Conservation (phyloP, 2,888 invertebrate species). For the Aelia acuminata region DNA sequence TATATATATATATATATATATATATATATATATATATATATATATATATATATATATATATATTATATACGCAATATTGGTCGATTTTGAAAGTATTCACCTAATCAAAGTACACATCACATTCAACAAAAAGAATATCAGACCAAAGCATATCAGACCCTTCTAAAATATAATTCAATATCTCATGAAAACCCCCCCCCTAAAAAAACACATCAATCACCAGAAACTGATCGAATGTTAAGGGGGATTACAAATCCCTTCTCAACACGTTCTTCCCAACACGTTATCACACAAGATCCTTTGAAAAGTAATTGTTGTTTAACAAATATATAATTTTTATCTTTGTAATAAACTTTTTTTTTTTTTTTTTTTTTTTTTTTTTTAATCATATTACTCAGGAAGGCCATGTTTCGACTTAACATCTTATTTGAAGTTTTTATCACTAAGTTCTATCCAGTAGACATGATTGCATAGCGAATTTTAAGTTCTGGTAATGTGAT, state of each 20-base stretch:
- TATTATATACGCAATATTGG: too few species aligned
- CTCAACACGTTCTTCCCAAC: background rate
- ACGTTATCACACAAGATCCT: background rate
- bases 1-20: too few species aligned
- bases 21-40: too few species aligned
- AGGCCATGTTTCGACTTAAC: too few species aligned
- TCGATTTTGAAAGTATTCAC: background rate
- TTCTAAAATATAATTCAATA: background rate
- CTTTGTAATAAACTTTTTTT: background rate
- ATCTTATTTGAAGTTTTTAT: too few species aligned
- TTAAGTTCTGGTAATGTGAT: too few species aligned
- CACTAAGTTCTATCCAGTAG: too few species aligned
- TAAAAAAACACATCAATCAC: background rate
- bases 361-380: background rate
- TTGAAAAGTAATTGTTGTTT: background rate
- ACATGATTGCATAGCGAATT: too few species aligned
- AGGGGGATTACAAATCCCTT: background rate
- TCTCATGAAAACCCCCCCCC: background rate
- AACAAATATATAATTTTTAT: background rate
- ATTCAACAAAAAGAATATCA: background rate
- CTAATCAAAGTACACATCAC: background rate
- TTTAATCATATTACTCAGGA: too few species aligned
- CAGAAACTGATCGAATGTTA: constrained; percentile 29
- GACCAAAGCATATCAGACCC: background rate
- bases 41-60: too few species aligned